Percentiles rank a stretch among this genome's conserved stretches.
Conservation (phyloP, 2,797 vertebrate genomes). For the Poecilia wingei region DNA sequence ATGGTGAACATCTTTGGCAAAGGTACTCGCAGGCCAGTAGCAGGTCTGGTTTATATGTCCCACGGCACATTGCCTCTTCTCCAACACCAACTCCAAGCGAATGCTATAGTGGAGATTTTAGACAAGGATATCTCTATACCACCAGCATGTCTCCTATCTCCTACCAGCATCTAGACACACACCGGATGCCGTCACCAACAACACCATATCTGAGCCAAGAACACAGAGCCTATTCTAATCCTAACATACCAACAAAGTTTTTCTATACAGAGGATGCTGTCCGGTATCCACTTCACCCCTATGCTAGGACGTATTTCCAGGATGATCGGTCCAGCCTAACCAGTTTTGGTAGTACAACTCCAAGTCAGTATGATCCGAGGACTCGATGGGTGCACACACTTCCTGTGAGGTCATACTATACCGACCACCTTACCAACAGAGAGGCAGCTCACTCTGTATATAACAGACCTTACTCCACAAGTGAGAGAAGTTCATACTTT, state of each 20-base stretch:
- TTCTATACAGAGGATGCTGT: conserved; percentile 90
- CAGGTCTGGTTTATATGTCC: conserved; percentile 86
- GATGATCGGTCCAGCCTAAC: conserved; percentile 82
- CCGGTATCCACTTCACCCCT: conserved; percentile 81
- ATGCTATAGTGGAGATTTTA: conserved; percentile 88
- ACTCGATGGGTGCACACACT: conserved; percentile 83
- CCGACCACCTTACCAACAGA: conserved; percentile 76
- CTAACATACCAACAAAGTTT: conserved; percentile 88
- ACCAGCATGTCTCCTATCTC: conserved; percentile 81
- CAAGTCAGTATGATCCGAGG: conserved; percentile 80
- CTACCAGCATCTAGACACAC: conserved; percentile 79
- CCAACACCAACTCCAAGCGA: conserved; percentile 92
- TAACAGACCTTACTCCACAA: conserved; percentile 82
- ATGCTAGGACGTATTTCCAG: conserved; percentile 80
- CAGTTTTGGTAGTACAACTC: conserved; percentile 80
- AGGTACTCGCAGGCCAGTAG: conserved; percentile 78
- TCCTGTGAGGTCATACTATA: conserved; percentile 81
- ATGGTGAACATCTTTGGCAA: conserved; percentile 81
- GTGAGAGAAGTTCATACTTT: conserved; percentile 85
- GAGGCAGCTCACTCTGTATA: conserved; percentile 72
- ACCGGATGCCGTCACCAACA: conserved; percentile 82
- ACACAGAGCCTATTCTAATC: conserved; percentile 84
- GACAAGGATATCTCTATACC: conserved; percentile 81
- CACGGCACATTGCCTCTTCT: conserved; percentile 81
- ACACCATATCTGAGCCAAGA: conserved; percentile 84